phyloP scores from a whole-genome alignment of 2,888 invertebrate genomes.

The Lydus trimaculatus region DNA sequence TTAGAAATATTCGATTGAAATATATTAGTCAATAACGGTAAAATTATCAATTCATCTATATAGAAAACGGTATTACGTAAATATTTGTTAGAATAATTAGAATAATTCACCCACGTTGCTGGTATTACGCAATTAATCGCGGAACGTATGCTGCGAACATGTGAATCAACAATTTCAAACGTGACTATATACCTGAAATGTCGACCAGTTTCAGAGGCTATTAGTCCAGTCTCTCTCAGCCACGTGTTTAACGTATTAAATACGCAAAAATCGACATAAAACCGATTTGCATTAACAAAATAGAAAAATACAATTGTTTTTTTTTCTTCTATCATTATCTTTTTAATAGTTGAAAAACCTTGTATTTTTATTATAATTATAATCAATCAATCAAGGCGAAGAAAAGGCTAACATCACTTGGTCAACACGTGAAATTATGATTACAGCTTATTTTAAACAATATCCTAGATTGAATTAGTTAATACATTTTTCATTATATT shows the following conservation, averaged over 20 bases:
- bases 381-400: neutral
- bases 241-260: slow-evolving; percentile 19
- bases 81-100: slow-evolving; percentile 34
- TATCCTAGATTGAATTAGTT: neutral
- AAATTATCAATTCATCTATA: neutral
- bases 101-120: slow-evolving; percentile 34
- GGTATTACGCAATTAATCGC: slow-evolving; percentile 31
- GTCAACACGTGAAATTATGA: neutral
- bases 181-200: slow-evolving; percentile 32
- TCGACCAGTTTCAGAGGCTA: slow-evolving; percentile 28
- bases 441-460: neutral
- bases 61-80: slow-evolving; percentile 24
- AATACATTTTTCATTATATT: neutral
- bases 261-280: slow-evolving; percentile 15
- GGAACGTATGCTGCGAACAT: slow-evolving; percentile 35
- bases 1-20: neutral
- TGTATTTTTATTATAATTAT: neutral
- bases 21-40: neutral
- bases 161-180: slow-evolving; percentile 36
- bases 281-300: slow-evolving; percentile 5
- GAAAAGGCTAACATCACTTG: neutral
- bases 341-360: neutral
- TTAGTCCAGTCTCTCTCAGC: slow-evolving; percentile 13
- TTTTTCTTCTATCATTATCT: neutral
- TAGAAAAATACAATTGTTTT: neutral